Evolutionary conservation across 2,797 vertebrate genomes (phyloP).

Genomic region (Cossypha dichroa): DNA sequence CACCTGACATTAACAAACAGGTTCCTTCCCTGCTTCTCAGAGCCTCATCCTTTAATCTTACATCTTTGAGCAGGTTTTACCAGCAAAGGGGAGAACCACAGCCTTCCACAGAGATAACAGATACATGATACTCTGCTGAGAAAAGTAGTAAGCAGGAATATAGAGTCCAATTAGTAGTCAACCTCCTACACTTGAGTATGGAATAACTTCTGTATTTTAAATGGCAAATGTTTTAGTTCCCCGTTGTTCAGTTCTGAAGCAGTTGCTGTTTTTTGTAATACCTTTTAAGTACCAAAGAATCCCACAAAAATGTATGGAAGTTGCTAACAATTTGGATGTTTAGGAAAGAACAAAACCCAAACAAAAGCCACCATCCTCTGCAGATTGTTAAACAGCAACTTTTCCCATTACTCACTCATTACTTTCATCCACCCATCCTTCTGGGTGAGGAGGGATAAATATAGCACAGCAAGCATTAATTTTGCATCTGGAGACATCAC

Average conservation of each 20-base stretch:
- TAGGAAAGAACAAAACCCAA: constrained; percentile 12
- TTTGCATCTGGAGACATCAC: background rate
- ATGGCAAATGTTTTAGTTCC: background rate
- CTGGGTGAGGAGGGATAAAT: constrained; percentile 31
- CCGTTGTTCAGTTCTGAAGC: background rate
- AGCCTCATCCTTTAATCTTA: background rate
- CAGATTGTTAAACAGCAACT: background rate
- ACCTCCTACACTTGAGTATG: background rate
- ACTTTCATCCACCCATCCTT: constrained; percentile 55
- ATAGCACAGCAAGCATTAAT: constrained; percentile 35
- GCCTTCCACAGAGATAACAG: background rate
- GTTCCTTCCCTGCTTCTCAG: background rate
- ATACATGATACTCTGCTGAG: background rate
- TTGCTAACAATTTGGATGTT: background rate
- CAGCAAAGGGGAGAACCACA: background rate
- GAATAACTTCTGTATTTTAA: background rate
- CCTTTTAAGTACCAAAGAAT: background rate
- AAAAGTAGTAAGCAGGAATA: background rate
- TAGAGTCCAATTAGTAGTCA: background rate
- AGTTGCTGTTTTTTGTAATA: background rate
- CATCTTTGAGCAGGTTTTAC: background rate
- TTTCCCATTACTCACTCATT: constrained; percentile 29
- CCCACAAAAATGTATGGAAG: background rate
- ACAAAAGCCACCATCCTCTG: constrained; percentile 20
- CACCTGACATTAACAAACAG: background rate